A percentile compares a stretch with the other conserved stretches of the same genome.
Conservation (phyloP, 2,888 invertebrate species). For the Plusia festucae region DNA sequence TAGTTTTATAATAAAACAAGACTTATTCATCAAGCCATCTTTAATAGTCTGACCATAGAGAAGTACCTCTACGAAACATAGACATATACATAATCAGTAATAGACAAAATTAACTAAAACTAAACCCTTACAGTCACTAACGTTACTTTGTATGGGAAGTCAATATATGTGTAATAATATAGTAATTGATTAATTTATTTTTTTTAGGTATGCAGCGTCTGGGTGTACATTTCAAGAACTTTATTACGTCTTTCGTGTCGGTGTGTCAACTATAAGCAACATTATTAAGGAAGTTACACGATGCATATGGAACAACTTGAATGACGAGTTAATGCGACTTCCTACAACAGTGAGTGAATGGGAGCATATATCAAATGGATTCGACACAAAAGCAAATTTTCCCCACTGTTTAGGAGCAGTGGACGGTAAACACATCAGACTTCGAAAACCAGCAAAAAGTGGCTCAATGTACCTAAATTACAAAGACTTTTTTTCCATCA, state of each 20-base stretch:
- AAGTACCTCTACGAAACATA: no score
- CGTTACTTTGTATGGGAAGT: no score
- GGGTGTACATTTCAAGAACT: constrained; percentile 48
- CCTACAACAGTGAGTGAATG: constrained; percentile 42
- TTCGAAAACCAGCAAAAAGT: constrained; percentile 44
- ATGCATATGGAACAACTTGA: constrained; percentile 45
- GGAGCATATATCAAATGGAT: constrained; percentile 43
- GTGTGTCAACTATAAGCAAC: constrained; percentile 47
- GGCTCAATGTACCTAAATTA: constrained; percentile 49
- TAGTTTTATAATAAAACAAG: no score
- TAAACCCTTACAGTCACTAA: no score
- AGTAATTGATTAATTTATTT: no score
- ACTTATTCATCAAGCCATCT: no score
- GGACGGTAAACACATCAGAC: constrained; percentile 54
- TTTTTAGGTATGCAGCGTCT: constrained; percentile 41
- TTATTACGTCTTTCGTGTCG: constrained; percentile 46
- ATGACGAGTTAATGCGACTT: constrained; percentile 43
- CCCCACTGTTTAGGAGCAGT: constrained; percentile 41
- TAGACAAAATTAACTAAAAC: no score
- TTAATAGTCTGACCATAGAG: no score
- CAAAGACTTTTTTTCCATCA: constrained; percentile 51
- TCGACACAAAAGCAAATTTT: constrained; percentile 42
- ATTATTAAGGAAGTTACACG: constrained; percentile 46
- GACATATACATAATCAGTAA: no score
- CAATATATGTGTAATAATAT: no score